Conservation (phyloP, 1,140 invertebrate species). For the Drosophila prosaltans region DNA sequence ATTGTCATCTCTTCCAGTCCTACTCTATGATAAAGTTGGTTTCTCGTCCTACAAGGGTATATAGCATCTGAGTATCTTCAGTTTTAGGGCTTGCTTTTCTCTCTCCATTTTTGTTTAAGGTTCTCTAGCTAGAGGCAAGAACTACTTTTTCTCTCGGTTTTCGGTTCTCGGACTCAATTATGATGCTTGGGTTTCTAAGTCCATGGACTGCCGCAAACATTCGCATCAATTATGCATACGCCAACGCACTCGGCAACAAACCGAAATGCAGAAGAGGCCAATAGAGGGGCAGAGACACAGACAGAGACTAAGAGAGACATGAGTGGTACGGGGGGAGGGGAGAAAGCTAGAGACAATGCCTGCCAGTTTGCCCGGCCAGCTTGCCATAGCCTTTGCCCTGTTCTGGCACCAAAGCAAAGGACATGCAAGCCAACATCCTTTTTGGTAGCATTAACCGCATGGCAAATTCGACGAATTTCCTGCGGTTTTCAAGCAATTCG, state of each 20-base stretch:
- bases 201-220: conserved; percentile 66
- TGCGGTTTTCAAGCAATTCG: conserved; percentile 75
- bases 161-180: conserved; percentile 53
- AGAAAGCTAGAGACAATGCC: conserved; percentile 34
- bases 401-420: conserved; percentile 19
- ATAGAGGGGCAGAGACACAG: neutral
- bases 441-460: conserved; percentile 67
- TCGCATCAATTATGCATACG: conserved; percentile 82
- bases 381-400: too few species aligned
- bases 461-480: conserved; percentile 81
- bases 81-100: conserved; percentile 41
- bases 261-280: conserved; percentile 29
- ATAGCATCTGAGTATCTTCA: neutral
- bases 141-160: conserved; percentile 36
- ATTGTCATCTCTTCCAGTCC: too few species aligned
- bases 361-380: conserved; percentile 21
- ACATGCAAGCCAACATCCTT: conserved; percentile 55
- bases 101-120: conserved; percentile 11
- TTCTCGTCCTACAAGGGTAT: neutral
- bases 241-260: conserved; percentile 55
- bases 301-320: neutral
- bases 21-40: too few species aligned
- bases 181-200: conserved; percentile 59
- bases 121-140: conserved; percentile 24
- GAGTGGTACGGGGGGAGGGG: neutral